These are phyloP conservation scores for Porites australiensis DNA, from an alignment of 64 coral and sea anemone genomes.

Conservation along the genomic window DNA sequence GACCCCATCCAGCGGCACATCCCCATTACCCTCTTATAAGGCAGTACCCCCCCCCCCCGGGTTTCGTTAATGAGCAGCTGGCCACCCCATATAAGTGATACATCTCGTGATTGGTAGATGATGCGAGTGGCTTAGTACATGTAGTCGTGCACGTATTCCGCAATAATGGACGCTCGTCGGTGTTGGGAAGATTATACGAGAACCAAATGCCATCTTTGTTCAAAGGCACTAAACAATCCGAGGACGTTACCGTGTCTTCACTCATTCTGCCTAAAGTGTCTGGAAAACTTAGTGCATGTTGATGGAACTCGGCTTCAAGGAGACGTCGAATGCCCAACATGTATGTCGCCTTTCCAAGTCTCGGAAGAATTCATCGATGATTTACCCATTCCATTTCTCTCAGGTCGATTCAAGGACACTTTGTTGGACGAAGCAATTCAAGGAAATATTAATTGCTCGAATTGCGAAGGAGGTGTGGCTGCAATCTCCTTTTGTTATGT, in stretches of 20 bases:
- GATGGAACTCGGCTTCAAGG: not conserved
- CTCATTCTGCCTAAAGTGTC: not conserved
- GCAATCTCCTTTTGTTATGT: conserved; percentile 27
- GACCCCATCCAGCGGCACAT: no score
- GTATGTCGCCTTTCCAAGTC: not conserved
- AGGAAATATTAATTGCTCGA: not conserved
- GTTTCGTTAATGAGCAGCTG: no score
- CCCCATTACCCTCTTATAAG: no score
- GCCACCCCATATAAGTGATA: no score
- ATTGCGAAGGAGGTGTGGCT: not conserved
- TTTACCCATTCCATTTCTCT: not conserved
- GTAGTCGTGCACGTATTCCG: no score
- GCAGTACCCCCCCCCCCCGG: no score
- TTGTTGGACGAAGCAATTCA: not conserved
- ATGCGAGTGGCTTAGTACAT: no score
- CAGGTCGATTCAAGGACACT: not conserved
- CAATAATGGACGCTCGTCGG: not conserved
- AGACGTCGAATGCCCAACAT: not conserved
- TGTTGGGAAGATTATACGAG: not conserved
- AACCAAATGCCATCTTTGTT: not conserved
- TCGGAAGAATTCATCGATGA: not conserved
- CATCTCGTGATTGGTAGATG: no score
- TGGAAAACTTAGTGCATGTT: not conserved
- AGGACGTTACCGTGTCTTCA: conserved; percentile 11
- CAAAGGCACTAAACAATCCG: not conserved